Evolutionary conservation across 2,888 invertebrate species (phyloP).

Genomic region (Agrotis exclamationis): DNA sequence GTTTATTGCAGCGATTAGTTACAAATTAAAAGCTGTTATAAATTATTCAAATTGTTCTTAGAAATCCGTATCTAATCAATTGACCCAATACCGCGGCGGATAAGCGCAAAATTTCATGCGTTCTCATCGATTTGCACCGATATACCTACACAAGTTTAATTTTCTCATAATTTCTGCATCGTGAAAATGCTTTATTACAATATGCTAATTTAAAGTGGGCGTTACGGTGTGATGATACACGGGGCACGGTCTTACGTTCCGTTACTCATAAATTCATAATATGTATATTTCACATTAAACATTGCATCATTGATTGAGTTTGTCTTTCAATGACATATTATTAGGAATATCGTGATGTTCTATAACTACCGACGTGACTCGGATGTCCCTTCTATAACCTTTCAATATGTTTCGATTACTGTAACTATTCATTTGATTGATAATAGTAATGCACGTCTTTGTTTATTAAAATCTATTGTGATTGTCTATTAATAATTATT

Average conservation of each 20-base stretch:
- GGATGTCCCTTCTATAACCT: conserved; percentile 58
- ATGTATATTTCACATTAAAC: conserved; percentile 46
- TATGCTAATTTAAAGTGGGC: conserved; percentile 41
- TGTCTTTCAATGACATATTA: conserved; percentile 57
- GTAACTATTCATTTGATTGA: conserved; percentile 36
- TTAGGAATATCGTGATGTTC: conserved; percentile 54
- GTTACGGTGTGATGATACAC: conserved; percentile 17
- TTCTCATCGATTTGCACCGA: conserved; percentile 22
- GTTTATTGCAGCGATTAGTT: conserved; percentile 12
- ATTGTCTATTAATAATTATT: conserved; percentile 10
- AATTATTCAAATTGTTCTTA: conserved; percentile 28
- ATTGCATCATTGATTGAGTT: conserved; percentile 44
- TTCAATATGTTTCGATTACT: conserved; percentile 43
- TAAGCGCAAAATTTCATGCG: conserved; percentile 28
- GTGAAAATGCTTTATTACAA: conserved; percentile 29
- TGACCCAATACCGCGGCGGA: conserved; percentile 25
- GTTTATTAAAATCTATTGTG: background rate
- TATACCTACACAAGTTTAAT: conserved; percentile 20
- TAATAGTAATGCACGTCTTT: background rate
- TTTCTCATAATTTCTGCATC: conserved; percentile 12
- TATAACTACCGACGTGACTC: conserved; percentile 41
- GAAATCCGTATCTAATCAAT: conserved; percentile 46
- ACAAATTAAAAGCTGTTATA: conserved; percentile 32
- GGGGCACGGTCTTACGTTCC: conserved; percentile 1
- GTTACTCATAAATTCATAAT: conserved; percentile 42